Evolutionary conservation across 2,113 vertebrate species (phyloP).

Genomic region (Nyctereutes procyonoides): DNA sequence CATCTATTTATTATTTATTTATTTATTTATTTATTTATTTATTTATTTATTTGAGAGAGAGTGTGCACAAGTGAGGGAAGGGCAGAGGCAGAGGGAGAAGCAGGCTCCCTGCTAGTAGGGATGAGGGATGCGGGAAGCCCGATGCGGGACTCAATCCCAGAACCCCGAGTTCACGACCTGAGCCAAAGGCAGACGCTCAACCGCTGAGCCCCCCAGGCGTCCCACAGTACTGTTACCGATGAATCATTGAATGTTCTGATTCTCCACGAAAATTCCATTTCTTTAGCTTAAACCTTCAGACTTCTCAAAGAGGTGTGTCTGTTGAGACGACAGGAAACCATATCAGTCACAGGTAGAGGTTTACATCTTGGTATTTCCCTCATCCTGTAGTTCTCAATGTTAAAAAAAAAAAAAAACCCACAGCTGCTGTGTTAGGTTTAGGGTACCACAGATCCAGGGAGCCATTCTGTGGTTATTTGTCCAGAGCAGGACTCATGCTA

Average conservation of each 20-base stretch:
- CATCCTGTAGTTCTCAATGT: not conserved
- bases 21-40: not conserved
- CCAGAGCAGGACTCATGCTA: accelerated
- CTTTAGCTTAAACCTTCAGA: not conserved
- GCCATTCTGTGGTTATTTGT: not conserved
- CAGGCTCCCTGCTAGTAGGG: too few species aligned
- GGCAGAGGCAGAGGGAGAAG: too few species aligned
- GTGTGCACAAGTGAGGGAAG: too few species aligned
- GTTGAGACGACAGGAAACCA: not conserved
- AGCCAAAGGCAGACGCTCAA: too few species aligned
- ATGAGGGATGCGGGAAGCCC: too few species aligned
- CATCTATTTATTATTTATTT: too few species aligned
- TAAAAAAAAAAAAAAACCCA: not conserved
- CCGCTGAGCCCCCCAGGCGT: too few species aligned
- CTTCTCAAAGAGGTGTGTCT: not conserved
- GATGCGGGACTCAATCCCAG: too few species aligned
- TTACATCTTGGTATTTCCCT: not conserved
- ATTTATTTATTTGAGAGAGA: not conserved
- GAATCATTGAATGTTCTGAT: too few species aligned
- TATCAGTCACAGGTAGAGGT: not conserved
- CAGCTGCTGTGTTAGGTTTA: not conserved
- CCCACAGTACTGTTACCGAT: not conserved
- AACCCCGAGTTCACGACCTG: too few species aligned
- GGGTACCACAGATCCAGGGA: not conserved
- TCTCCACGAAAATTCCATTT: not conserved